Conservation (phyloP, 2,888 invertebrate species). For the Microctonus hyperodae region DNA sequence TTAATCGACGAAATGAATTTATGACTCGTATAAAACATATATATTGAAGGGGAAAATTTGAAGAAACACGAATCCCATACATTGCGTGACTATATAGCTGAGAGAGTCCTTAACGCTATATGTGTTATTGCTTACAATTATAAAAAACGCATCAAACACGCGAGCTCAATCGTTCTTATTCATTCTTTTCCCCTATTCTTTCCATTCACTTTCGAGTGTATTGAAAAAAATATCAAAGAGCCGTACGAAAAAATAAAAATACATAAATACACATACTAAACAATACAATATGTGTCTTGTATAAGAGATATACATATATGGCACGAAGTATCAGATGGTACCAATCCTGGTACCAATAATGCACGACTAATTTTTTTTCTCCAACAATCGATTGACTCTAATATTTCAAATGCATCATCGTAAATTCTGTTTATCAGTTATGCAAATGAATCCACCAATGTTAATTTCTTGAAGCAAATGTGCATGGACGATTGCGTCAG, state of each 20-base stretch:
- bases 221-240: not conserved
- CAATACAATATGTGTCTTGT: too few species aligned
- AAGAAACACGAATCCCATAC: conserved; percentile 13
- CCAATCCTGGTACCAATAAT: conserved; percentile 32
- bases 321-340: conserved; percentile 23
- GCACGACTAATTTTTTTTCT: conserved; percentile 10
- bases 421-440: not conserved
- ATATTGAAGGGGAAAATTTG: not conserved
- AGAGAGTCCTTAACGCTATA: conserved; percentile 28
- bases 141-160: conserved; percentile 41
- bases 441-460: conserved; percentile 1
- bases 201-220: not conserved
- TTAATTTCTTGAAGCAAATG: not conserved
- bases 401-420: not conserved
- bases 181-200: not conserved
- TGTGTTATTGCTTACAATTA: conserved; percentile 9
- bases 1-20: conserved; percentile 14
- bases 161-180: conserved; percentile 30
- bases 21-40: not conserved
- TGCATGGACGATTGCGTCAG: not conserved
- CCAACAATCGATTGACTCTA: conserved; percentile 15
- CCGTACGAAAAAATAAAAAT: not conserved
- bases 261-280: too few species aligned
- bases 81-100: conserved; percentile 42
- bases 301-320: conserved; percentile 22